These are phyloP conservation scores for Muscina levida DNA, from an alignment of 2,888 invertebrate genomes.

Conservation along the genomic window DNA sequence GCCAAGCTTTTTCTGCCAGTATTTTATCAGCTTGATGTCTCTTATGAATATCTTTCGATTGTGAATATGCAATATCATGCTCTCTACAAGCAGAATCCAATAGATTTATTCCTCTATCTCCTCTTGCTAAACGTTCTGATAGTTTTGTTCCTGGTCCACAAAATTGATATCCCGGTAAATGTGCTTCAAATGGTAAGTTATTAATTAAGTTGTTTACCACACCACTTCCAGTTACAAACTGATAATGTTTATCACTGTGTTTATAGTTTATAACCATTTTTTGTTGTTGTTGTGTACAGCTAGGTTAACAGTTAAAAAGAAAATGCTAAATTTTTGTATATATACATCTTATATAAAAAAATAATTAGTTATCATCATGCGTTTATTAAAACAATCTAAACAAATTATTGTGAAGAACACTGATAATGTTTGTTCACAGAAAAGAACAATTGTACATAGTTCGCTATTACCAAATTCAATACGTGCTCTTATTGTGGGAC, in stretches of 20 bases:
- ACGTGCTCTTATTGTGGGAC: conserved; percentile 71
- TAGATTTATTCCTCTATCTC: conserved; percentile 69
- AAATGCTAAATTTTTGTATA: no score
- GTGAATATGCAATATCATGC: no score
- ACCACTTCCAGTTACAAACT: conserved; percentile 26
- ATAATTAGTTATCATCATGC: conserved; percentile 17
- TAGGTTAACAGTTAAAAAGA: no score
- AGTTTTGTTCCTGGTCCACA: conserved; percentile 23
- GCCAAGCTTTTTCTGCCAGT: no score
- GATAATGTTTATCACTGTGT: not conserved
- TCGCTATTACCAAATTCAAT: conserved; percentile 69
- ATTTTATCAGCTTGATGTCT: no score
- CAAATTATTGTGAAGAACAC: conserved; percentile 20
- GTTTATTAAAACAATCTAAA: conserved; percentile 20
- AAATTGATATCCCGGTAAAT: conserved; percentile 39
- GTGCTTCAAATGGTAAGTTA: conserved; percentile 23
- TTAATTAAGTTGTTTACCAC: conserved; percentile 37
- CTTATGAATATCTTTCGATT: no score
- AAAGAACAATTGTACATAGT: conserved; percentile 66
- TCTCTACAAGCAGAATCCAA: conserved; percentile 58
- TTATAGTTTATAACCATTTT: conserved; percentile 23
- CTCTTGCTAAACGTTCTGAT: conserved; percentile 67
- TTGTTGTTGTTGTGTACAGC: not conserved
- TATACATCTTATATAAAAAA: not conserved
- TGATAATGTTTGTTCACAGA: no score